A percentile compares a stretch with the other conserved stretches of the same genome.
phyloP scores from a whole-genome alignment of 1,140 invertebrate genomes.

The Arctopsyche grandis region DNA sequence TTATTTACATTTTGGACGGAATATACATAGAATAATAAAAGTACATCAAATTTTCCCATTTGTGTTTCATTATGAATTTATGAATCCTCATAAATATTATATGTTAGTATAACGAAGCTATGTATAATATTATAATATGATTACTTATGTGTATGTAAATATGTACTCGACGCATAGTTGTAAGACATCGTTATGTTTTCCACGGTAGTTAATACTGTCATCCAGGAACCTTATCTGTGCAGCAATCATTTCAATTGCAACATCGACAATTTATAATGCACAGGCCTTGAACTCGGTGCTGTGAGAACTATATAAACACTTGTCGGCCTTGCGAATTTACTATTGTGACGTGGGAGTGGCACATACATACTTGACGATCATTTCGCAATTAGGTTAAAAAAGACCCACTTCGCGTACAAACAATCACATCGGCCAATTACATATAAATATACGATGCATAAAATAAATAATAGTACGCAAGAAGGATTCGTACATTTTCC shows the following conservation, averaged over 20 bases:
- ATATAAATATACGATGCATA: not conserved
- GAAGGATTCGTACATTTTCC: too few relatives aligned
- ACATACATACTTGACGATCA: not conserved
- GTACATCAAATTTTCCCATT: too few relatives aligned
- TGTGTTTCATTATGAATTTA: too few relatives aligned
- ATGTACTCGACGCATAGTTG: too few relatives aligned
- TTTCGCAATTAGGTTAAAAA: conserved; percentile 1
- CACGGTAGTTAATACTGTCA: not conserved
- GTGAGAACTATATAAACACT: not conserved
- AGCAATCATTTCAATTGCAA: conserved; percentile 5
- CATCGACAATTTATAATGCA: not conserved
- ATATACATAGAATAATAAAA: too few relatives aligned
- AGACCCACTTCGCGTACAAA: not conserved
- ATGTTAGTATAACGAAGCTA: too few relatives aligned
- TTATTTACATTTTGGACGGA: too few relatives aligned
- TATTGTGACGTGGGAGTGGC: not conserved
- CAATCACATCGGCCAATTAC: not conserved
- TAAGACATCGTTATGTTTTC: not conserved
- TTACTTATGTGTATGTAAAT: too few relatives aligned
- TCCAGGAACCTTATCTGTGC: conserved; percentile 1
- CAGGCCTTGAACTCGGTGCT: conserved; percentile 8
- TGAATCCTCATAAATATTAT: too few relatives aligned
- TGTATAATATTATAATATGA: too few relatives aligned
- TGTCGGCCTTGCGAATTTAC: not conserved
- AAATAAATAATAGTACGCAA: too few relatives aligned